These are phyloP conservation scores for Pelobates cultripes DNA, from an alignment of 2,797 vertebrate species.

Conservation along the genomic window DNA sequence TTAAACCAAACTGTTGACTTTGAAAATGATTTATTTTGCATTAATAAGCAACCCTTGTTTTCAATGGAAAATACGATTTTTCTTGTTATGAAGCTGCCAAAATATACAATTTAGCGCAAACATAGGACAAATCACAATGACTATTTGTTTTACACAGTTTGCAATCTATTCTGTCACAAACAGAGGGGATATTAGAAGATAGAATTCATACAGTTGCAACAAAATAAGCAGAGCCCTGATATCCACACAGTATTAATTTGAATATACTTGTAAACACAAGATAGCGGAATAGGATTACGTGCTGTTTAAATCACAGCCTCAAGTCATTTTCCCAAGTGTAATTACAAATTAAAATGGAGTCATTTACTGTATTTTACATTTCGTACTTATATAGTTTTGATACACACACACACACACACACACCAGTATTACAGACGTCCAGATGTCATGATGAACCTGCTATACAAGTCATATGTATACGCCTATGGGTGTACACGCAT, in stretches of 20 bases:
- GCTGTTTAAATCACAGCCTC: too few relatives aligned
- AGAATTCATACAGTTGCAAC: neutral
- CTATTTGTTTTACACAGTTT: conserved; percentile 1
- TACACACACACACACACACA: too few relatives aligned
- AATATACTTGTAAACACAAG: conserved; percentile 13
- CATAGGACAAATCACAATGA: neutral
- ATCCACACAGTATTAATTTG: neutral
- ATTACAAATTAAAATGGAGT: too few relatives aligned
- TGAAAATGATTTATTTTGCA: conserved; percentile 45
- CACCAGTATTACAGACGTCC: too few relatives aligned
- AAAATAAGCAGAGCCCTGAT: neutral
- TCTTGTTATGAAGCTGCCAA: conserved; percentile 31
- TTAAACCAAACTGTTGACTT: conserved; percentile 36
- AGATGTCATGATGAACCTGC: too few relatives aligned
- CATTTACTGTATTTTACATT: too few relatives aligned
- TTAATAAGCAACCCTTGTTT: conserved; percentile 23
- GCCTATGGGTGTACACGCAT: too few relatives aligned
- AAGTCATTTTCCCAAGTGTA: too few relatives aligned
- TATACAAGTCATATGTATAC: too few relatives aligned
- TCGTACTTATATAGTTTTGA: too few relatives aligned
- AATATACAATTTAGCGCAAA: neutral
- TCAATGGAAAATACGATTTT: conserved; percentile 18
- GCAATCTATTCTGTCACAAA: neutral
- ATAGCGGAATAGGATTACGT: conserved; percentile 17
- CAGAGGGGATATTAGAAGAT: neutral